A percentile compares a stretch with the other conserved stretches of the same genome.
Conservation (phyloP, 2,113 vertebrate species). For the Rhea pennata region DNA sequence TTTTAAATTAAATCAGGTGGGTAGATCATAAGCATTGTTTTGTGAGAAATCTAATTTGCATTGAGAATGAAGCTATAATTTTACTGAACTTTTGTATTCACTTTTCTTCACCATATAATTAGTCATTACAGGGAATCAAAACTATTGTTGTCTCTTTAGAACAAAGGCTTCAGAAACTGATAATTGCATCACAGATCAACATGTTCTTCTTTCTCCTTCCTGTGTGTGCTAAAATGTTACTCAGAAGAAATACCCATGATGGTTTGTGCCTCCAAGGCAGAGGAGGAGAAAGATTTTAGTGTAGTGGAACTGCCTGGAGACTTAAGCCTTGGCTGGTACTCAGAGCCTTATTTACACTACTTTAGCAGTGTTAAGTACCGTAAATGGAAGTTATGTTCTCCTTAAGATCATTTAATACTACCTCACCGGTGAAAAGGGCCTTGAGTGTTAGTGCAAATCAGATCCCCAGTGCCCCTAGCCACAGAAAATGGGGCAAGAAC, state of each 20-base stretch:
- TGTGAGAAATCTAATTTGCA: constrained; percentile 68
- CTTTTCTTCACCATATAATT: constrained; percentile 73
- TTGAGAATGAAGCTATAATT: constrained; percentile 71
- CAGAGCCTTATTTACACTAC: neutral
- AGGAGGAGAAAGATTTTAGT: neutral
- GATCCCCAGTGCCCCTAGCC: too few relatives aligned
- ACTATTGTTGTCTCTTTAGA: constrained; percentile 62
- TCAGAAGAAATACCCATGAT: neutral
- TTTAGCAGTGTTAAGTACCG: neutral
- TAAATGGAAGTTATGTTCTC: neutral
- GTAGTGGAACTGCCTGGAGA: neutral
- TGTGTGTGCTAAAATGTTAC: neutral
- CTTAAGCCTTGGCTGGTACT: neutral
- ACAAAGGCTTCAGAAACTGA: constrained; percentile 65
- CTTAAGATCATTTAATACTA: neutral
- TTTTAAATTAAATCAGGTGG: constrained; percentile 47
- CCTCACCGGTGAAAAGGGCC: too few relatives aligned
- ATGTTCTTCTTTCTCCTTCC: constrained; percentile 25
- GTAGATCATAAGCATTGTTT: constrained; percentile 54
- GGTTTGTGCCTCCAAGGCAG: neutral
- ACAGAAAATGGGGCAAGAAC: neutral
- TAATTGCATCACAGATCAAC: constrained; percentile 65
- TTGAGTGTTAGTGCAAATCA: neutral
- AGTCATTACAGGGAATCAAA: constrained; percentile 68
- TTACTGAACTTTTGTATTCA: constrained; percentile 62